Conservation (phyloP, 92 coral and sea anemone genomes). For the Porites evermanni region DNA sequence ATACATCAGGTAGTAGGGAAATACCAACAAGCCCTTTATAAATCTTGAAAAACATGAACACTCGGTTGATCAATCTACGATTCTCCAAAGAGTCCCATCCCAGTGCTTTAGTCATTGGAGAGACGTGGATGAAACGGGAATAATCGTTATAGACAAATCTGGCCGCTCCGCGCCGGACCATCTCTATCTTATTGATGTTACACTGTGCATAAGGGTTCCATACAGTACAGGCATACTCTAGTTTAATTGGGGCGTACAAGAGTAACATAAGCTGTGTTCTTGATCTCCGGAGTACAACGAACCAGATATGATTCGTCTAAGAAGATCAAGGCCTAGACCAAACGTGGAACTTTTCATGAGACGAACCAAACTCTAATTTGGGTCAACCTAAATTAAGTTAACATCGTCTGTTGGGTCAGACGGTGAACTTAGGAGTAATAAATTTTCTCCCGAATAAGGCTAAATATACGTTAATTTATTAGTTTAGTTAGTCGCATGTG, state of each 20-base stretch:
- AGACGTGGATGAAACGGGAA: slow-evolving; percentile 42
- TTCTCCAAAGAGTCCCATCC: slow-evolving; percentile 10
- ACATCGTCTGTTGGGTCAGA: no score
- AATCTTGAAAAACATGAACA: no score
- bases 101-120: slow-evolving; percentile 27
- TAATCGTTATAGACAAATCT: slow-evolving; percentile 49
- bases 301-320: slow-evolving; percentile 25
- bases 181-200: slow-evolving; percentile 42
- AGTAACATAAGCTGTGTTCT: slow-evolving; percentile 20
- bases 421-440: no score
- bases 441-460: no score
- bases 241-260: slow-evolving; percentile 40
- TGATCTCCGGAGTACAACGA: slow-evolving; percentile 39
- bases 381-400: no score
- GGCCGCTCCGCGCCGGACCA: slow-evolving; percentile 49
- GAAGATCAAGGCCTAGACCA: slow-evolving; percentile 9
- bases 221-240: slow-evolving; percentile 42
- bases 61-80: slow-evolving; percentile 10
- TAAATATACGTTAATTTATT: no score
- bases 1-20: not conserved
- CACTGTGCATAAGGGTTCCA: slow-evolving; percentile 50
- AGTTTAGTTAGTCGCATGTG: no score
- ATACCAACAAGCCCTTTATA: no score
- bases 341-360: no score
- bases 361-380: no score